Evolutionary conservation across 1,140 invertebrate species (phyloP), one percentile per base, ranked within the genome.

Genomic region (Chironomus tepperi): DNA sequence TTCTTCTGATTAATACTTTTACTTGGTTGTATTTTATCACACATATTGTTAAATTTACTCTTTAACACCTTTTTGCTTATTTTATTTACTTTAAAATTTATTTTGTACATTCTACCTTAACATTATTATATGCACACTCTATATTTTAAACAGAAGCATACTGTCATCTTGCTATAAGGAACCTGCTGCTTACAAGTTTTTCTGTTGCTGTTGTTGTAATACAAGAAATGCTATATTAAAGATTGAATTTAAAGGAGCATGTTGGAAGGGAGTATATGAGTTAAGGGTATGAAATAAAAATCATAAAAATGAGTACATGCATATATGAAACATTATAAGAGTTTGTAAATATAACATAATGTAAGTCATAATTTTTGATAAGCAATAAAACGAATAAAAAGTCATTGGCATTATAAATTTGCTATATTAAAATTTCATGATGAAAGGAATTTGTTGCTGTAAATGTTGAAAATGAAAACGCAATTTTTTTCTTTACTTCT

Each of bases 381-480:
- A 57, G 47, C n/a, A 57, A 57, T 57, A 57, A 57, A 57, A n/a
- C n/a, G 47, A 12, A 57, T 57, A 57, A 57, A 57, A 57, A 57
- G 47, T 57, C 47, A 57, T 57, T 57, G 47, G 47, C 47, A 12
- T 57, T 57, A 57, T 57, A 57, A 57, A 57, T 57, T 57, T 57
- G 7, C n/a, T 57, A 15, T 57, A 57, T 57, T 57, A 57, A 57
- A 57, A n/a, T 57, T 57, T 57, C 12, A 57, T 57, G 24, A 57
- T 57, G 47, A 57, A 57, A 47, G 15, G n/a, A 57, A 57, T 57
- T 34, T 34, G 24, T 34, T 34, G 24, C 24, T 34, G 24, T 34
- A 34, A 34, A 34, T 34, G 24, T 34, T 34, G 24, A 34, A 34
- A 5, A 34, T 34, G 24, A 34, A 34, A 34, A 34, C 24, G 24